Conservation (phyloP, 2,113 vertebrate species). For the Alligator mississippiensis region DNA sequence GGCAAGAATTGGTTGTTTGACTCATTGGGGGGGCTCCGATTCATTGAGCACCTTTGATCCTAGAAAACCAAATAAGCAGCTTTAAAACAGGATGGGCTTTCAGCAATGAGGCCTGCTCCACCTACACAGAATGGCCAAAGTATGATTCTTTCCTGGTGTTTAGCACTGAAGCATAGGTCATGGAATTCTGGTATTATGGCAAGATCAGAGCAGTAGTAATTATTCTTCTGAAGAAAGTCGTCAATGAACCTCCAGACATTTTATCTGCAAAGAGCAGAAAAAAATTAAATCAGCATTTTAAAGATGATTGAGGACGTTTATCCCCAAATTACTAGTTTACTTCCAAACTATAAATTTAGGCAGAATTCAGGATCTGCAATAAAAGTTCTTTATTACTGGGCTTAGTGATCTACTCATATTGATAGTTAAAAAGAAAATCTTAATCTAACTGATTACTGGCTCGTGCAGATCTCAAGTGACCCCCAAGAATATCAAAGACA, state of each 20-base stretch:
- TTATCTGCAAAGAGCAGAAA: constrained; percentile 73
- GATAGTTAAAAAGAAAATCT: not conserved
- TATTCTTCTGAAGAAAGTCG: constrained; percentile 67
- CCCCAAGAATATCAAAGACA: not conserved
- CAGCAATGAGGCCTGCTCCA: constrained; percentile 56
- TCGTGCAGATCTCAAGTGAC: not conserved
- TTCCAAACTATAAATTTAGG: not conserved
- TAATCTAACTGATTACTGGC: not conserved
- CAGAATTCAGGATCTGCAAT: not conserved
- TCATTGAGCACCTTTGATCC: constrained; percentile 67
- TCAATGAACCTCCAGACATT: constrained; percentile 43
- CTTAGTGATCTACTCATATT: not conserved
- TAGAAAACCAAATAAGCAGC: constrained; percentile 43
- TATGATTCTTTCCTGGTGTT: constrained; percentile 45
- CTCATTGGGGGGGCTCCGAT: constrained; percentile 82
- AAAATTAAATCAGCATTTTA: constrained; percentile 15
- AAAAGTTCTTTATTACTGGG: not conserved
- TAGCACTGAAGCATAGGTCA: constrained; percentile 53
- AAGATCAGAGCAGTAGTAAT: constrained; percentile 55
- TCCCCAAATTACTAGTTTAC: not conserved
- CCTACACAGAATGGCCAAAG: constrained; percentile 49
- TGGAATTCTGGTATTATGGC: constrained; percentile 53
- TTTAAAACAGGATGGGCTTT: constrained; percentile 40
- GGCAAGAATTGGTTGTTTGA: constrained; percentile 84
- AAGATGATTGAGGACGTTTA: not conserved